These are phyloP conservation scores for Trissoscelio sp. DNA, from an alignment of 2,888 invertebrate species.

Conservation along the genomic window DNA sequence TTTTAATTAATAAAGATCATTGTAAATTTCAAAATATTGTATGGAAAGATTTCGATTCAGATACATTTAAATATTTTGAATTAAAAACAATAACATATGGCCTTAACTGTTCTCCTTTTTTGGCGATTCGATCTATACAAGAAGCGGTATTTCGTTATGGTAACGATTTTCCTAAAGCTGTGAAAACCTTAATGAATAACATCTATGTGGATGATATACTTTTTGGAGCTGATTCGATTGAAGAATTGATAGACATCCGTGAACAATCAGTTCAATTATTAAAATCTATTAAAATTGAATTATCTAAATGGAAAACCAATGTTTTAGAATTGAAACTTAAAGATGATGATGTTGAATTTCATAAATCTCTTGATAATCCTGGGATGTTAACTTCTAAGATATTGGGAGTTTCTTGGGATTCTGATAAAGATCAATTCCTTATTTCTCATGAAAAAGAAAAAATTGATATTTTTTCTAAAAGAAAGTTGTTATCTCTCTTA, in stretches of 20 bases:
- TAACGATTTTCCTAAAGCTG: neutral
- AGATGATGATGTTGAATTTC: no score
- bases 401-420: neutral
- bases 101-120: neutral
- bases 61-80: conserved; percentile 10
- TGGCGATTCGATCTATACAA: neutral
- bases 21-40: conserved; percentile 38
- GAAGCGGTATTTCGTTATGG: neutral
- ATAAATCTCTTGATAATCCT: neutral
- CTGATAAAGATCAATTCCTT: neutral
- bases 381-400: neutral
- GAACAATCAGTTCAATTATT: neutral
- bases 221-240: neutral
- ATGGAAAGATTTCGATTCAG: conserved; percentile 5
- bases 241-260: neutral
- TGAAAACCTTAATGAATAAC: neutral
- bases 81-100: conserved; percentile 23
- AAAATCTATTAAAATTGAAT: neutral
- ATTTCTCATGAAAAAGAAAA: neutral
- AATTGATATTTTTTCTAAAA: neutral
- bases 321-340: neutral
- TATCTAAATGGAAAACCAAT: neutral
- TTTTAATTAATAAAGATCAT: conserved; percentile 2
- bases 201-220: conserved; percentile 17
- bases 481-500: neutral